These are phyloP conservation scores for Premnoplex brunnescens DNA, from an alignment of 2,797 vertebrate species.

Conservation along the genomic window DNA sequence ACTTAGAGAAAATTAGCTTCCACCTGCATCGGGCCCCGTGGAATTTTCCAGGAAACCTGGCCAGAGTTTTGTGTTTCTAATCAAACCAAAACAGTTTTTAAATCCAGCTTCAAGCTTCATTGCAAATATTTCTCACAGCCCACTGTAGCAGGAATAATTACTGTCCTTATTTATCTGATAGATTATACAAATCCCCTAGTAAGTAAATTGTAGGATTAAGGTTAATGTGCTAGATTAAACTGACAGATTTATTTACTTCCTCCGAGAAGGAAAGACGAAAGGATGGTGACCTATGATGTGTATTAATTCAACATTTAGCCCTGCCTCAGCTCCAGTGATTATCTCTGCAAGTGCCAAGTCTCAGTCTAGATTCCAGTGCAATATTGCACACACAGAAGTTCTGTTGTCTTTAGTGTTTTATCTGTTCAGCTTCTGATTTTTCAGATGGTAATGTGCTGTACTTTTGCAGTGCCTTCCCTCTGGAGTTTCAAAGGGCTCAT, in stretches of 20 bases:
- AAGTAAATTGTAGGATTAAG: slow-evolving; percentile 68
- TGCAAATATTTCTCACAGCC: slow-evolving; percentile 36
- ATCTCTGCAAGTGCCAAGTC: slow-evolving; percentile 12
- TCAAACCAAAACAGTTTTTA: slow-evolving; percentile 44
- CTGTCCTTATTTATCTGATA: slow-evolving; percentile 53
- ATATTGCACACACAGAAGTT: background rate
- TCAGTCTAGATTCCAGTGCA: background rate
- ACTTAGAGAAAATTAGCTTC: slow-evolving; percentile 4
- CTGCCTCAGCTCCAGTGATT: background rate
- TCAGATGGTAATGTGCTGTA: background rate
- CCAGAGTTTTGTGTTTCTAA: slow-evolving; percentile 40
- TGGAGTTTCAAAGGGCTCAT: background rate
- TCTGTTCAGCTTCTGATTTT: background rate
- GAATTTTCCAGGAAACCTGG: slow-evolving; percentile 56
- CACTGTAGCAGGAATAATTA: slow-evolving; percentile 53
- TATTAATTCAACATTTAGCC: slow-evolving; percentile 42
- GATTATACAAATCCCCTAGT: slow-evolving; percentile 60
- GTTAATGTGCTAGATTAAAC: slow-evolving; percentile 58
- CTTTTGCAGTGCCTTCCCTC: background rate
- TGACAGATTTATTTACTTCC: slow-evolving; percentile 62
- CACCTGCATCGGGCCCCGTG: background rate
- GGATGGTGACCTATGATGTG: background rate
- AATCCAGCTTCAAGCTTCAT: slow-evolving; percentile 22
- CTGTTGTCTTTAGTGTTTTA: background rate
- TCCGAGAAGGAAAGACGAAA: background rate